Conservation (phyloP, 2,797 vertebrate species). For the Meda fulgida region DNA sequence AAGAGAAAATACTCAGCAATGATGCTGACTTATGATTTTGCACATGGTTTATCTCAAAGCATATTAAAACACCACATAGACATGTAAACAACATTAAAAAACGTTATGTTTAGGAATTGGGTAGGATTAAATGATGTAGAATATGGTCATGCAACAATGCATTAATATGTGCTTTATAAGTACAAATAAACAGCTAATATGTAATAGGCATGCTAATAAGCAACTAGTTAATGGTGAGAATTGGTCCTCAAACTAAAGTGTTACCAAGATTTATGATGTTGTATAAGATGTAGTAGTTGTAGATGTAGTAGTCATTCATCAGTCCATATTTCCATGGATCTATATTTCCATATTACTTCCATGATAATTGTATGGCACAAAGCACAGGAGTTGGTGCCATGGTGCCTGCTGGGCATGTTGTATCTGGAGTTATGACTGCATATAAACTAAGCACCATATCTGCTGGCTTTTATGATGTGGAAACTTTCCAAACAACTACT, state of each 20-base stretch:
- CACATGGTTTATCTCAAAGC: no score
- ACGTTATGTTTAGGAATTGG: no score
- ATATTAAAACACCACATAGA: no score
- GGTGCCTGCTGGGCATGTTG: slow-evolving; percentile 15
- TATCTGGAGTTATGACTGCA: slow-evolving; percentile 26
- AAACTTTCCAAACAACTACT: slow-evolving; percentile 20
- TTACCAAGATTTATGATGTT: background rate
- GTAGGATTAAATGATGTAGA: no score
- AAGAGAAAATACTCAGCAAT: no score
- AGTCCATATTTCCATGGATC: background rate
- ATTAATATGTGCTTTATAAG: no score
- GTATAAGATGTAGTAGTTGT: no score
- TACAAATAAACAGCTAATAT: no score
- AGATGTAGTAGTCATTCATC: slow-evolving; percentile 10
- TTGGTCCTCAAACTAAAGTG: background rate
- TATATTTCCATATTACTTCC: slow-evolving; percentile 11
- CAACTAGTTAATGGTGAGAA: background rate
- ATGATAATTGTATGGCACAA: background rate
- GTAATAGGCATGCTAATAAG: no score
- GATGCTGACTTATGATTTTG: no score
- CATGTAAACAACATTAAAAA: no score
- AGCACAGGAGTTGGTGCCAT: background rate
- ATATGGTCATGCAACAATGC: no score
- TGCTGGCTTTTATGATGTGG: slow-evolving; percentile 23
- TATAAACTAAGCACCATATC: slow-evolving; percentile 19